A percentile compares a stretch with the other conserved stretches of the same genome.
Evolutionary conservation across 2,888 invertebrate species (phyloP).

Genomic region (Leptinotarsa peninsularis): DNA sequence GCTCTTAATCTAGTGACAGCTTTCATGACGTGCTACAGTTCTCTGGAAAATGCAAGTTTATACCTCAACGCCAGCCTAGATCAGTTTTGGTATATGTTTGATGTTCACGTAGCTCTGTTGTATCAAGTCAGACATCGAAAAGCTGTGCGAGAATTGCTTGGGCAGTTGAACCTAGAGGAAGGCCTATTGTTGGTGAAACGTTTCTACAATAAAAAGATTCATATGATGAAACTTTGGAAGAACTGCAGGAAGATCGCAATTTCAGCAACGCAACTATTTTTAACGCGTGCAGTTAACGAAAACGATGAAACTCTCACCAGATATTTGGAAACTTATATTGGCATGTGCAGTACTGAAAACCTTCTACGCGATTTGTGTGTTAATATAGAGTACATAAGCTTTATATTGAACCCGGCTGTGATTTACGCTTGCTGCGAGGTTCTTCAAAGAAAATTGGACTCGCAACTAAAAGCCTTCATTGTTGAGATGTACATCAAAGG

Average conservation of each 20-base stretch:
- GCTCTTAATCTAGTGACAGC: constrained; percentile 71
- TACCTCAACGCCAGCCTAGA: constrained; percentile 62
- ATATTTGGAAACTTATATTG: constrained; percentile 30
- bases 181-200: constrained; percentile 70
- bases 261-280: constrained; percentile 69
- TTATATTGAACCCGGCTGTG: constrained; percentile 74
- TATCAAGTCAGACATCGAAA: constrained; percentile 69
- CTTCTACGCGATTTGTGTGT: constrained; percentile 47
- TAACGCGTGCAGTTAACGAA: constrained; percentile 58
- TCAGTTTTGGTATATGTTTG: constrained; percentile 71
- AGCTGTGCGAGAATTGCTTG: constrained; percentile 69
- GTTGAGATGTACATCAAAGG: constrained; percentile 80
- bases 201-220: constrained; percentile 65
- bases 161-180: constrained; percentile 68
- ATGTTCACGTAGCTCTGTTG: constrained; percentile 71
- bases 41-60: constrained; percentile 50
- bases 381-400: constrained; percentile 62
- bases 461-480: constrained; percentile 72
- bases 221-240: constrained; percentile 69
- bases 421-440: constrained; percentile 75
- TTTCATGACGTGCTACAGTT: constrained; percentile 60
- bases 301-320: neutral
- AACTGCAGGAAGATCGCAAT: constrained; percentile 69
- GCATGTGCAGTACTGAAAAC: constrained; percentile 55
- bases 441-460: constrained; percentile 58